Evolutionary conservation across 2,113 vertebrate species (phyloP), one percentile per base, ranked within the genome.

Genomic region (Dasyurus viverrinus): DNA sequence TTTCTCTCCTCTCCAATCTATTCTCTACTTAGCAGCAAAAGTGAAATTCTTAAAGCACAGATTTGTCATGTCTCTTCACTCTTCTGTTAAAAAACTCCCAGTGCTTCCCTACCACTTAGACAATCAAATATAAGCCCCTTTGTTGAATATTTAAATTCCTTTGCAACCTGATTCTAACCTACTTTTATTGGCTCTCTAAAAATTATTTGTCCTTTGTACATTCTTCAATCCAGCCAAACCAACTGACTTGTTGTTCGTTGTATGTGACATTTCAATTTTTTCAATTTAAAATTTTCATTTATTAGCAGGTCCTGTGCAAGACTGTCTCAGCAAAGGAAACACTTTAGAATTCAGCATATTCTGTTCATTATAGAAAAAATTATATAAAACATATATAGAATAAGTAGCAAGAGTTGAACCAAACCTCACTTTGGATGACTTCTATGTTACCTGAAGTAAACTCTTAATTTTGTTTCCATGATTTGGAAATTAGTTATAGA

Each of bases 231-330:
- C 30, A 36, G 60, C 12, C 30, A 68, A 68, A 36, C 30, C 36
- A 12, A 11, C 60, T 36, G 30, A 36, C 60, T 36, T 68, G 30
- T 11, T 68, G 11, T 68, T 68, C 60, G 16, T 36, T 68, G 26
- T 60, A 30, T 60, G 57, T 60, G 57, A 26, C 26, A 27, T 30
- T 55, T 1, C 24, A 55, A 55, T 55, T 55, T 55, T 16, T 55
- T 30, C 30, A 68, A 68, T 36, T 60, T 60, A 68, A 68, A 68
- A 68, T 68, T 68, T 68, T 68, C 12, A 36, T 36, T 68, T 68
- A 68, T 68, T 68, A 94, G 36, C 93, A 99, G 98, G 98, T 99
- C 99, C 99, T 99, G 98, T 99, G 99, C 99, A 98, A 99, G 98
- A 99, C 98, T 97, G 97, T 97, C 96, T 97, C 93, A 97, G 97